Evolutionary conservation across 2,797 vertebrate genomes (phyloP), one percentile per base, ranked within the genome.

Genomic region (Coilia nasus): DNA sequence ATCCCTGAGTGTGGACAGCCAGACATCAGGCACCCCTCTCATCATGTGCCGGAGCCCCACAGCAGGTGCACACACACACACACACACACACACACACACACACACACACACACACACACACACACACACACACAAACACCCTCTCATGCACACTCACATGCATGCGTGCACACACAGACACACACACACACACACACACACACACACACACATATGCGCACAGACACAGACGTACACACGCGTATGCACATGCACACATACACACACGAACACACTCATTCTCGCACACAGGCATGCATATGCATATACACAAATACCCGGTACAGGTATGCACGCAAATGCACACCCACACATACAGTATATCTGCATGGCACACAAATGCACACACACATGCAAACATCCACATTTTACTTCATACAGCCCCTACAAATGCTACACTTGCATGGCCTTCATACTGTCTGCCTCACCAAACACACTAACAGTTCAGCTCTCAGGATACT

Each of bases 21-120:
- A 96, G 46, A 90, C 92, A 23, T 94, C 94, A 0, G 94, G 95
- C 50, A 97, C 96, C 2, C 97, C 97, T 0, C 95, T 98, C 89
- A 99, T 98, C 94, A 97, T 98, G 96, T 97, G 96, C 91, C 95
- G 97, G 92, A 99, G 97, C 91, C 97, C 98, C 28, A 98, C 97
- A 94, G 97, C 97, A 98, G 88, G 87, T 78, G 47, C 10, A 83
- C 60, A 4, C 60, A 84, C 50, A 62, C 59, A 81, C 78, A 50
- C 46, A 83, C 85, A 84, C 57, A 62, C 17, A 59, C 47, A 14
- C 50, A 56, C 28, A 50, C 35, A 10, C 12, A 83, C 56, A 60
- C 23, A 23, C 47, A n/a, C 47, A 62, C 67, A 71, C n/a, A 15
- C 80, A 50, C 46, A 81, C 57, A 47, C 54, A 78, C 81, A 28